phyloP scores from a whole-genome alignment of 2,797 vertebrate genomes.

The Myotis vivesi region DNA sequence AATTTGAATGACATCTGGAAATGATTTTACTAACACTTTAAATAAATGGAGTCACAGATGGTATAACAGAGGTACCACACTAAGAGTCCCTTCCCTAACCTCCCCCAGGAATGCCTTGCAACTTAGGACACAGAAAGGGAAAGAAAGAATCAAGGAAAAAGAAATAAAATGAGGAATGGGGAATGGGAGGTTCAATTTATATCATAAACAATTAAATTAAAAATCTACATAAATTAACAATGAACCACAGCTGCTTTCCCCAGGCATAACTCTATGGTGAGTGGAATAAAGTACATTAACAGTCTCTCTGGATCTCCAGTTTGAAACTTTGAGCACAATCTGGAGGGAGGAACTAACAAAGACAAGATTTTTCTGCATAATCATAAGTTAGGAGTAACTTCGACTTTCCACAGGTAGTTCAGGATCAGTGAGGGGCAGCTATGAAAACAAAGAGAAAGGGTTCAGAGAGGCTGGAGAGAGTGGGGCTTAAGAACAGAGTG shows the following conservation, averaged over 20 bases:
- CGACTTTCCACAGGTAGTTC: background rate
- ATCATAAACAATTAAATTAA: background rate
- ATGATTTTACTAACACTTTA: background rate
- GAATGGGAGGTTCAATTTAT: background rate
- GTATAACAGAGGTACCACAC: rapidly evolving
- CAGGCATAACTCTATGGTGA: background rate
- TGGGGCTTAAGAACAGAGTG: background rate
- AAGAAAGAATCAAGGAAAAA: background rate
- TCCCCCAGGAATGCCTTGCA: background rate
- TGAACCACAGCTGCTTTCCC: background rate
- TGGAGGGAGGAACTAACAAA: background rate
- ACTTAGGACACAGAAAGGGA: background rate
- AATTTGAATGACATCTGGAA: background rate
- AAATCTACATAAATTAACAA: background rate
- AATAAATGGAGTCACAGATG: background rate
- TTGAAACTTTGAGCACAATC: background rate
- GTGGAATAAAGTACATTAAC: background rate
- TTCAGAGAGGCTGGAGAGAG: too few species aligned
- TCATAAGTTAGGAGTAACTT: background rate
- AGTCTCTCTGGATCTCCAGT: background rate
- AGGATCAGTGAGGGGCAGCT: rapidly evolving
- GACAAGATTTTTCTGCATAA: background rate
- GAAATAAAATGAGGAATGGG: too few species aligned
- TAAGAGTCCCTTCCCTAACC: background rate
- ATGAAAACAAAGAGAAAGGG: background rate